phyloP scores from a whole-genome alignment of 2,888 invertebrate genomes.

The Blastobasis lacticolella region DNA sequence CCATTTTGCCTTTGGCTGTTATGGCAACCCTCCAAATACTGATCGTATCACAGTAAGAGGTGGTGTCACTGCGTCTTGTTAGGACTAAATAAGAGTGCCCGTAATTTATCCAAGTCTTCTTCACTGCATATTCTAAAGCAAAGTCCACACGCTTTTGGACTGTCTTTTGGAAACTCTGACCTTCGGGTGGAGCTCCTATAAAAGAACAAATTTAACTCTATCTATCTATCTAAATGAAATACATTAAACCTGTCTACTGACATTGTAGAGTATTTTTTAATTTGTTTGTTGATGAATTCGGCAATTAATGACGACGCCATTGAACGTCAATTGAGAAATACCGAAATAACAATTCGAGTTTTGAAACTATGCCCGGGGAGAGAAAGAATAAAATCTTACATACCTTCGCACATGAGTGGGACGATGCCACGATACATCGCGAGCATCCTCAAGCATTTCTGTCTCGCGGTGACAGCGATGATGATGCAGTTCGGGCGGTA shows the following conservation, averaged over 20 bases:
- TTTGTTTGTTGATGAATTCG: too few relatives aligned
- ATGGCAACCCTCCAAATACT: constrained; percentile 29
- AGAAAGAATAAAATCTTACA: not conserved
- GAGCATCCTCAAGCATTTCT: constrained; percentile 71
- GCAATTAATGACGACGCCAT: too few relatives aligned
- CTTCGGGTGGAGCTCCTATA: constrained; percentile 1
- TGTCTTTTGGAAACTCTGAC: constrained; percentile 21
- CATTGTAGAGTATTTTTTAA: too few relatives aligned
- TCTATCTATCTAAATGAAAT: too few relatives aligned
- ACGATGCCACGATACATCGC: constrained; percentile 76
- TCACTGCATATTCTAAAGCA: constrained; percentile 41
- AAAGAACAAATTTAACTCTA: not conserved
- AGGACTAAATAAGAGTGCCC: constrained; percentile 43
- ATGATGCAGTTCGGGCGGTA: constrained; percentile 78
- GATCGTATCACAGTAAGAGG: constrained; percentile 43
- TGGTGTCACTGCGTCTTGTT: constrained; percentile 34
- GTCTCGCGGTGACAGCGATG: constrained; percentile 76
- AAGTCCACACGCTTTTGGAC: constrained; percentile 31
- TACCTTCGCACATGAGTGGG: constrained; percentile 72
- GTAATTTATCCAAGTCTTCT: constrained; percentile 30
- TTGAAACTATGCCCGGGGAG: too few relatives aligned
- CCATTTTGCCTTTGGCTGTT: constrained; percentile 18
- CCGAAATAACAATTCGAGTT: too few relatives aligned
- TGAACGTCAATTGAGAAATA: too few relatives aligned
- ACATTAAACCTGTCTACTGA: too few relatives aligned